phyloP scores from a whole-genome alignment of 2,888 invertebrate genomes.

The Mylabris sibirica region DNA sequence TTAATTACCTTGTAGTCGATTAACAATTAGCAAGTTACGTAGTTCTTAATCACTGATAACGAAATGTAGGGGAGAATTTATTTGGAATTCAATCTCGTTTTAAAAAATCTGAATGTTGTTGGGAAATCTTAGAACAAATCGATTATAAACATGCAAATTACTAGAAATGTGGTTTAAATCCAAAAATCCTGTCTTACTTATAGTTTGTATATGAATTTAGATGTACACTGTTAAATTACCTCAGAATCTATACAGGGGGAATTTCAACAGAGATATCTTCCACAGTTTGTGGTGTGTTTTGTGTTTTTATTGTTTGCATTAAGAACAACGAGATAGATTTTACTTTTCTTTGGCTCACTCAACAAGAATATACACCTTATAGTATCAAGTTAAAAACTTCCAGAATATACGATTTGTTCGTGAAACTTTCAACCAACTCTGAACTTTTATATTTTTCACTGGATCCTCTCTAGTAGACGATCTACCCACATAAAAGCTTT shows the following conservation, averaged over 20 bases:
- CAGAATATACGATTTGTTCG: slow-evolving; percentile 21
- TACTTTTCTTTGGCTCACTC: slow-evolving; percentile 18
- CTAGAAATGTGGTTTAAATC: too few relatives aligned
- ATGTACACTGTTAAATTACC: too few relatives aligned
- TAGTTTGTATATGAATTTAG: background rate
- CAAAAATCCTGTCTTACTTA: too few relatives aligned
- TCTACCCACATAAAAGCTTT: background rate
- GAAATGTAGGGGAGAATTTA: background rate
- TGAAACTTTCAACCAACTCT: slow-evolving; percentile 17
- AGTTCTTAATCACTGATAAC: background rate
- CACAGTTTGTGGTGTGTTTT: background rate
- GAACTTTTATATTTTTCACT: background rate
- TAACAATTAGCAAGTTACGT: background rate
- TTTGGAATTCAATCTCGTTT: too few relatives aligned
- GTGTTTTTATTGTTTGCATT: background rate
- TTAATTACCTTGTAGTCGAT: background rate
- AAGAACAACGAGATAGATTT: background rate
- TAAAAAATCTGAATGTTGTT: too few relatives aligned
- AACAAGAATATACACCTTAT: slow-evolving; percentile 16
- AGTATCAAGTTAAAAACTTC: slow-evolving; percentile 20
- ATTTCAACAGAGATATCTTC: background rate
- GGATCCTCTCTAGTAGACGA: background rate
- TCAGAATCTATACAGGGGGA: too few relatives aligned
- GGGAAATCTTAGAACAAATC: too few relatives aligned
- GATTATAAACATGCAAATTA: too few relatives aligned